These are phyloP conservation scores for Syndactyla subalaris DNA, from an alignment of 2,797 vertebrate genomes.

Conservation along the genomic window DNA sequence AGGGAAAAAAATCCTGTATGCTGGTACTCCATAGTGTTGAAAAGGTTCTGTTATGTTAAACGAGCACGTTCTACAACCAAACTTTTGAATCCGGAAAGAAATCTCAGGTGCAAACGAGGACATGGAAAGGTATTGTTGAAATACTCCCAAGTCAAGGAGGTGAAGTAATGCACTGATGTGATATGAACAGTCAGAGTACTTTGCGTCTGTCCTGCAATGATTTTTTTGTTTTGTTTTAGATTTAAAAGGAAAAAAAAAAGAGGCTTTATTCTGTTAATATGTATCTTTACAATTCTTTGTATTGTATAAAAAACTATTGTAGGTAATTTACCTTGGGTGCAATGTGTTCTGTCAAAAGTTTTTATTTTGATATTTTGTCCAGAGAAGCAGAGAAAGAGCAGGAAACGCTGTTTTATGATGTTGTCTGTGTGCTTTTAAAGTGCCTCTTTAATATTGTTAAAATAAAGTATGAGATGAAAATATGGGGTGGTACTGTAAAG, in stretches of 20 bases:
- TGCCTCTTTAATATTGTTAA: conserved; percentile 84
- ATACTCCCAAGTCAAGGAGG: conserved; percentile 83
- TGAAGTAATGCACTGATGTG: conserved; percentile 90
- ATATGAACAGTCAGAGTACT: conserved; percentile 85
- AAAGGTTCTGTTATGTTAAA: conserved; percentile 44
- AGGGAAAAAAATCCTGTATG: conserved; percentile 62
- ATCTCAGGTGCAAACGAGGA: conserved; percentile 89
- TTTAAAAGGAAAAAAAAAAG: conserved; percentile 78
- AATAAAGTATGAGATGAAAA: conserved; percentile 71
- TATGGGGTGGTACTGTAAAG: conserved; percentile 64
- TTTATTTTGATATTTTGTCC: conserved; percentile 96
- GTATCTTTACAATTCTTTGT: conserved; percentile 78
- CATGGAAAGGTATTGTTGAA: conserved; percentile 72
- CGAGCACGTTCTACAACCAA: conserved; percentile 45
- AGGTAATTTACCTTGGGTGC: conserved; percentile 91
- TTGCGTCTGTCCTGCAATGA: conserved; percentile 83
- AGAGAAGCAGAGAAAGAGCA: conserved; percentile 85
- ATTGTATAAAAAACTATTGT: conserved; percentile 88
- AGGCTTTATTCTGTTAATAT: conserved; percentile 86
- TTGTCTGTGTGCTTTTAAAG: conserved; percentile 86
- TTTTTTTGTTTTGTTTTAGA: conserved; percentile 80
- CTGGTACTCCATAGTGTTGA: conserved; percentile 79
- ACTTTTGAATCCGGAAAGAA: conserved; percentile 75
- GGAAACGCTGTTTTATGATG: conserved; percentile 81
- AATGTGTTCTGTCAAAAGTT: conserved; percentile 86